Evolutionary conservation across 92 coral and sea anemone species (phyloP).

Genomic region (Zoanthus sociatus): DNA sequence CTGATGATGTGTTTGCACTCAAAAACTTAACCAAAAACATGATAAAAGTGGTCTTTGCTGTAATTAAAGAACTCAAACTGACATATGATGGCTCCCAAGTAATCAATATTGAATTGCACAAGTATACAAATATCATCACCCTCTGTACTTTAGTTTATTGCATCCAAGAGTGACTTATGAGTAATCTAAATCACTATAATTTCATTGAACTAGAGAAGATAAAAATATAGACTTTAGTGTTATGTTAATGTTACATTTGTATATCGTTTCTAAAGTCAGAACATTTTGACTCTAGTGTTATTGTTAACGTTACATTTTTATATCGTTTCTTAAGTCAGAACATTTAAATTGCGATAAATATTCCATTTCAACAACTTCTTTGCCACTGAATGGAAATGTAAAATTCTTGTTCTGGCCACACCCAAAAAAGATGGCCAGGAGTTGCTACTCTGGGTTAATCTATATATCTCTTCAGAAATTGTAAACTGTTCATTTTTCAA

Average conservation of each 20-base stretch:
- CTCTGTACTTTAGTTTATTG: not conserved
- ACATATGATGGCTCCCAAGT: not conserved
- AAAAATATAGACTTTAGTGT: not conserved
- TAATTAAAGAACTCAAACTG: not conserved
- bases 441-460: conserved; percentile 7
- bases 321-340: not conserved
- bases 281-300: not conserved
- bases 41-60: not conserved
- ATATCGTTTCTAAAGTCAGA: not conserved
- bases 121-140: not conserved
- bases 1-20: not conserved
- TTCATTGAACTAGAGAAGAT: not conserved
- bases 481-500: conserved; percentile 18
- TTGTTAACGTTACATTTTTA: not conserved
- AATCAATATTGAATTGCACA: not conserved
- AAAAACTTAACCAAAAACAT: not conserved
- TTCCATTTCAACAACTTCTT: conserved; percentile 3
- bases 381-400: conserved; percentile 16
- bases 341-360: conserved; percentile 9
- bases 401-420: not conserved
- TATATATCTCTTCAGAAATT: not conserved
- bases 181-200: not conserved
- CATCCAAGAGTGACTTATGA: not conserved
- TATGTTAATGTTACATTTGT: not conserved
- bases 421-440: not conserved